These are phyloP conservation scores for Tenthredo amoena DNA, from an alignment of 2,888 invertebrate genomes.

Conservation along the genomic window DNA sequence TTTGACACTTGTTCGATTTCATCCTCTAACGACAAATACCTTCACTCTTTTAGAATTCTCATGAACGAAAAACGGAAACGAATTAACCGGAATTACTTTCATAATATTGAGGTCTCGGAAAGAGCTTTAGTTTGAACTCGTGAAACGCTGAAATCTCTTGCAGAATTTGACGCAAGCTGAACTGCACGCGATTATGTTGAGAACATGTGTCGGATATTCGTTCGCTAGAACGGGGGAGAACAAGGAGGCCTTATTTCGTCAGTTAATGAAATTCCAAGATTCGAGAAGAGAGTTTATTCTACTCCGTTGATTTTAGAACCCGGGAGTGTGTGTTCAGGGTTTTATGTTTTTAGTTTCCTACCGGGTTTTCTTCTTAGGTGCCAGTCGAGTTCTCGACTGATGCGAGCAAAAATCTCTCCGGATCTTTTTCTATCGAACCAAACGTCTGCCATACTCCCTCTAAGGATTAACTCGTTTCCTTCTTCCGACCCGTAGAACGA, in stretches of 20 bases:
- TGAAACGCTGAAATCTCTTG: background rate
- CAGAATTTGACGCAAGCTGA: background rate
- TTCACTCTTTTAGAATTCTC: background rate
- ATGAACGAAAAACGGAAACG: background rate
- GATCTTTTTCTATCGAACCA: slow-evolving; percentile 15
- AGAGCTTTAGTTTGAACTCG: background rate
- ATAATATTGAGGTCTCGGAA: too few species aligned
- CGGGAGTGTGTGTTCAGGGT: background rate
- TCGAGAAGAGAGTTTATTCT: background rate
- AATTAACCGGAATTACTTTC: background rate
- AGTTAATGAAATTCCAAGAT: background rate
- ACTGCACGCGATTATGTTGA: background rate
- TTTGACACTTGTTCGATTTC: slow-evolving; percentile 44
- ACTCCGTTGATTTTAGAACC: background rate
- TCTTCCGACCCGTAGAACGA: background rate
- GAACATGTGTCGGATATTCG: background rate
- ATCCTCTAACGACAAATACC: background rate
- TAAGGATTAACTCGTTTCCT: slow-evolving; percentile 36
- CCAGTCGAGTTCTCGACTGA: slow-evolving; percentile 20
- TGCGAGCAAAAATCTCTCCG: slow-evolving; percentile 25
- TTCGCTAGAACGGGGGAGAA: background rate
- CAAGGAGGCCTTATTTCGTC: background rate
- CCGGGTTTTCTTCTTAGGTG: background rate
- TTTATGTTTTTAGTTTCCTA: background rate
- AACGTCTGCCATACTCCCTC: slow-evolving; percentile 5